Conservation (phyloP, 2,113 vertebrate species). For the Neolamprologus toae region DNA sequence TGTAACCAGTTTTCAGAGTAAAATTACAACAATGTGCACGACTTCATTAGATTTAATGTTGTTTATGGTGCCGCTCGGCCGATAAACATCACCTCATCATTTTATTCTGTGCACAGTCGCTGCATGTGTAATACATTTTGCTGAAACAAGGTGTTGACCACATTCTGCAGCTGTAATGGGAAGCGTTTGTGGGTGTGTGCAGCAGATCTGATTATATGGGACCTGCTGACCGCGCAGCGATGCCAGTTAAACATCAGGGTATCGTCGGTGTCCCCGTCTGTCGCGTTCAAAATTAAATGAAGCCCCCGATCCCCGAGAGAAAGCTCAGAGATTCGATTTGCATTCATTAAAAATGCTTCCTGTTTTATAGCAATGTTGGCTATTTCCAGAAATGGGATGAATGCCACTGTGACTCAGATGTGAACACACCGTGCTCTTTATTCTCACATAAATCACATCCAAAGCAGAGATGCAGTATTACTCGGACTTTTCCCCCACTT, state of each 20-base stretch:
- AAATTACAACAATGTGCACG: neutral
- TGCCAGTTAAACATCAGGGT: neutral
- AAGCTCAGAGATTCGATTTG: neutral
- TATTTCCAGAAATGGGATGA: neutral
- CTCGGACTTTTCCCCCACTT: neutral
- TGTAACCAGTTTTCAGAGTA: neutral
- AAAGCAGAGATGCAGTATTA: neutral
- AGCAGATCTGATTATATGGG: neutral
- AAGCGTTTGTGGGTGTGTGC: neutral
- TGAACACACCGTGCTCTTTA: neutral
- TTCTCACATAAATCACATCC: neutral
- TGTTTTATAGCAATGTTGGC: neutral
- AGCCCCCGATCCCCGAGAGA: neutral
- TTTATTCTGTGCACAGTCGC: neutral
- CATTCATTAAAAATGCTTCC: neutral
- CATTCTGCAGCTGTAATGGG: neutral
- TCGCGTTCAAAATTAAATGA: constrained; percentile 14
- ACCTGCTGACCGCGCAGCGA: neutral
- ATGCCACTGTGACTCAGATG: neutral
- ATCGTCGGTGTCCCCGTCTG: constrained; percentile 4
- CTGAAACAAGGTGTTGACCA: neutral
- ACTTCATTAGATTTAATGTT: neutral
- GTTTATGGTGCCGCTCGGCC: neutral
- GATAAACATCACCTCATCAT: neutral
- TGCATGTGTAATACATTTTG: neutral